A percentile compares a stretch with the other conserved stretches of the same genome.
Conservation (phyloP, 2,888 invertebrate species). For the Scaptomyza flava region DNA sequence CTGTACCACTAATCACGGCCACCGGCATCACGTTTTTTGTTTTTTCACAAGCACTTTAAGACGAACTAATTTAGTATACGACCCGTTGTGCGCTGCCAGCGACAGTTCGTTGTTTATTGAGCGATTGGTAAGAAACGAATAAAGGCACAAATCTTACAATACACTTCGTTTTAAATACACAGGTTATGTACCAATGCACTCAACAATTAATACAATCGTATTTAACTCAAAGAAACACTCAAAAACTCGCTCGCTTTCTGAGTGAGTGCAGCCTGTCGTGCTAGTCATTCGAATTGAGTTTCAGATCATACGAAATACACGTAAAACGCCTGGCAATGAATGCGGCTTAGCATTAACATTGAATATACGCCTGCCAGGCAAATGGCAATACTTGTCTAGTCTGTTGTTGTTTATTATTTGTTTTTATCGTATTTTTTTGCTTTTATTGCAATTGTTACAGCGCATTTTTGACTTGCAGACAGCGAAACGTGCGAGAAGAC, state of each 20-base stretch:
- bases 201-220: slow-evolving; percentile 34
- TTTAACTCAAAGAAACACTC: slow-evolving; percentile 53
- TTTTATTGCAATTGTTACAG: slow-evolving; percentile 54
- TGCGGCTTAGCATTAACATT: slow-evolving; percentile 66
- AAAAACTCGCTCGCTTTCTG: slow-evolving; percentile 56
- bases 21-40: slow-evolving; percentile 39
- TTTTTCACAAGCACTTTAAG: slow-evolving; percentile 14
- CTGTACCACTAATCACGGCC: slow-evolving; percentile 54
- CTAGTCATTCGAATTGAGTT: slow-evolving; percentile 27
- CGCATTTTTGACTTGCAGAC: slow-evolving; percentile 49
- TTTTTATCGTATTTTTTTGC: slow-evolving; percentile 1
- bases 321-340: slow-evolving; percentile 60
- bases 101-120: slow-evolving; percentile 47
- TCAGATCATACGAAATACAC: slow-evolving; percentile 42
- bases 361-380: slow-evolving; percentile 42
- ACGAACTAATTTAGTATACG: slow-evolving; percentile 60
- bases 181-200: slow-evolving; percentile 22
- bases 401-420: slow-evolving; percentile 13
- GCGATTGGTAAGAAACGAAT: slow-evolving; percentile 64
- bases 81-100: slow-evolving; percentile 24
- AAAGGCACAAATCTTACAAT: slow-evolving; percentile 59
- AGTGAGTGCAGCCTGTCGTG: slow-evolving; percentile 40
- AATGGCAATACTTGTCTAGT: slow-evolving; percentile 41
- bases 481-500: slow-evolving; percentile 68
- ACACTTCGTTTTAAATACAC: slow-evolving; percentile 51